These are phyloP conservation scores for Mactra quadrangularis DNA, from an alignment of 1,140 invertebrate species.

Conservation along the genomic window DNA sequence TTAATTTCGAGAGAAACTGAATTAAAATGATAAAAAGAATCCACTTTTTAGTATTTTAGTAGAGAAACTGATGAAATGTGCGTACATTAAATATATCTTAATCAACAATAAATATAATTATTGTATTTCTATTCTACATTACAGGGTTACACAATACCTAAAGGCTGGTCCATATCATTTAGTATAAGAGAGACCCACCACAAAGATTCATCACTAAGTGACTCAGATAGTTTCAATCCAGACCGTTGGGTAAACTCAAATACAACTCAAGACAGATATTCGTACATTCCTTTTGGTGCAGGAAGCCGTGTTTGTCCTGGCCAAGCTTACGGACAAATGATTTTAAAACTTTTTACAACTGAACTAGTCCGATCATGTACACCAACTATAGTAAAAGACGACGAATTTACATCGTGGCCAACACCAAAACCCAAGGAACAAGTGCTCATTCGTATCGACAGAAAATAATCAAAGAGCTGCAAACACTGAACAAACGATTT, in stretches of 20 bases:
- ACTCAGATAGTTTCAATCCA: slow-evolving; percentile 56
- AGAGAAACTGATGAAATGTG: too few species aligned
- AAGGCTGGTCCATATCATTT: slow-evolving; percentile 54
- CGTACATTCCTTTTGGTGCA: slow-evolving; percentile 74
- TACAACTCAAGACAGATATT: slow-evolving; percentile 38
- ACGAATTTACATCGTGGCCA: slow-evolving; percentile 40
- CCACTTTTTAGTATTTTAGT: too few species aligned
- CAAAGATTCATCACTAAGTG: neutral
- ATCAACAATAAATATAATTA: too few species aligned
- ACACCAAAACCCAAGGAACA: slow-evolving; percentile 34
- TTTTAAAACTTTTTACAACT: slow-evolving; percentile 67
- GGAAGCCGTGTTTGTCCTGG: slow-evolving; percentile 72
- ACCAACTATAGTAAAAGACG: slow-evolving; percentile 17
- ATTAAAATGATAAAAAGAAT: too few species aligned
- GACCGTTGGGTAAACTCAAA: slow-evolving; percentile 69
- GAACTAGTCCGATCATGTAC: slow-evolving; percentile 60
- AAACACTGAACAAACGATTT: too few species aligned
- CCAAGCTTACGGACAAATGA: slow-evolving; percentile 66
- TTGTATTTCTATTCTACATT: too few species aligned
- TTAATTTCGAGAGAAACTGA: too few species aligned
- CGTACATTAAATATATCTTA: too few species aligned
- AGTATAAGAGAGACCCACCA: slow-evolving; percentile 61
- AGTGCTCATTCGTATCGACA: slow-evolving; percentile 16
- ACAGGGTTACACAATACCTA: slow-evolving; percentile 64
- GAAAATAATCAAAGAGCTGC: slow-evolving; percentile 10